Evolutionary conservation across 1,140 invertebrate genomes (phyloP), one percentile per base, ranked within the genome.

Genomic region (Papilio xuthus): DNA sequence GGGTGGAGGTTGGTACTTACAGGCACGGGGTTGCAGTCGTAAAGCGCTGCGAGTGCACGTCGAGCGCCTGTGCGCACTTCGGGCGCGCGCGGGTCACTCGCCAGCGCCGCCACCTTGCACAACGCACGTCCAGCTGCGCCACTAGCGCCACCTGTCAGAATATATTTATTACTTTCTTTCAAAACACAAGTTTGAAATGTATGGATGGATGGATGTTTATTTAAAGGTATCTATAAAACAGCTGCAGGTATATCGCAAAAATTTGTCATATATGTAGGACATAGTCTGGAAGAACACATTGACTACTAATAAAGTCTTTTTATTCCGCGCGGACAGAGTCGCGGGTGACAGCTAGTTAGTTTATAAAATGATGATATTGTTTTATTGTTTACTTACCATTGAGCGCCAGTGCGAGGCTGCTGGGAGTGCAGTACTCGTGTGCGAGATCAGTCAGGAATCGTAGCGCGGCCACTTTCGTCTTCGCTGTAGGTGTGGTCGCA

Each of bases 401-500:
- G 44, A 93, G 60, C 0, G 92, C 91, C 2, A 90, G 89, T 10
- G 94, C 92, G 60, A 95, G 89, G 18, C 93, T 92, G 73, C 89
- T 91, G 50, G 93, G 92, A 47, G 94, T 93, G 87, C 94, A 94
- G 85, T 95, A 95, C 70, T 94, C 90, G 79, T 94, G 93, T 81
- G 96, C 96, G 26, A 98, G 93, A 83, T 97, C 96, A 1, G 96
- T 96, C 26, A 98, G 94, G 90, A 97, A 98, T 56, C 95, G 95
- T 28, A 98, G 90, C 56, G 96, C 96, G 32, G 97, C 96, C 78
- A 96, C 94, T 90, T 97, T 97, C 37, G 98, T 98, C 89, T 97
- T 97, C 0, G 96, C 95, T 85, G 97, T 98, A 2, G 98, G 98
- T 15, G 98, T 98, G 91, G 99, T 98, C 10, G 98, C 97, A 15